These are phyloP conservation scores for Grammomys surdaster DNA, from an alignment of 2,113 vertebrate species.

Conservation along the genomic window DNA sequence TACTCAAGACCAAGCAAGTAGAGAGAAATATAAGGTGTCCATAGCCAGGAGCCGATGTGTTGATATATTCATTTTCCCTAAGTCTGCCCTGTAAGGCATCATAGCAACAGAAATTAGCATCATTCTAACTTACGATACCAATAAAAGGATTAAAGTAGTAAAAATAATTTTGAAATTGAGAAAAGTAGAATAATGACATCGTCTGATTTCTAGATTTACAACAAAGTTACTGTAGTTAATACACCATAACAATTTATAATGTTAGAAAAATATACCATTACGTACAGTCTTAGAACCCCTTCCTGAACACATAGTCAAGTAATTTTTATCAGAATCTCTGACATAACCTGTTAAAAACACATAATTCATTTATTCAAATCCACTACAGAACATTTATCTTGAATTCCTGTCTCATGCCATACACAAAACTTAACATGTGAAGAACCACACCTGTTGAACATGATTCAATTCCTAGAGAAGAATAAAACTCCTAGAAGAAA, in stretches of 20 bases:
- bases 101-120: constrained; percentile 14
- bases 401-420: neutral
- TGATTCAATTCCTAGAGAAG: neutral
- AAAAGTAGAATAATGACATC: neutral
- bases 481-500: neutral
- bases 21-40: constrained; percentile 4
- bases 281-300: neutral
- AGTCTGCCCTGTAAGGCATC: neutral
- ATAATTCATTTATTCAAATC: neutral
- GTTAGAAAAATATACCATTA: neutral
- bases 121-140: neutral
- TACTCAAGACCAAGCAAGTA: neutral
- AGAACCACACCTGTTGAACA: neutral
- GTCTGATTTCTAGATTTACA: neutral
- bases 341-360: neutral
- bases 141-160: neutral
- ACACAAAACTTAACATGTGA: constrained; percentile 26
- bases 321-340: neutral
- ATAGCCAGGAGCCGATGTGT: neutral
- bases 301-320: neutral
- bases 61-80: neutral
- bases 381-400: neutral
- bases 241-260: neutral
- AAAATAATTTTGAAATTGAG: constrained; percentile 25
- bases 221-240: constrained; percentile 2